Conservation (phyloP, 2,888 invertebrate genomes). For the Cephus sareptanus region DNA sequence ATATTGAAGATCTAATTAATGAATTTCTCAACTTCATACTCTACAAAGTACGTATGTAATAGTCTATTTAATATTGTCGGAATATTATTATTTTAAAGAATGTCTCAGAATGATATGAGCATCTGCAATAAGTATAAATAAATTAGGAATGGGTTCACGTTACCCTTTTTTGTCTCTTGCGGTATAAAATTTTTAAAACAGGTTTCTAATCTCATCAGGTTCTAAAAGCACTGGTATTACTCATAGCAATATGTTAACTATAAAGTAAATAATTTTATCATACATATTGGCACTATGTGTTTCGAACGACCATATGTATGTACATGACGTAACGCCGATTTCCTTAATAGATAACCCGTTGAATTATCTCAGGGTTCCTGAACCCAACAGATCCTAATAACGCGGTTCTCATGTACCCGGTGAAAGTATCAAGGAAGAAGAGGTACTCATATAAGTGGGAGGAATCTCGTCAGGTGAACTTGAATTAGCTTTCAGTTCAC, state of each 20-base stretch:
- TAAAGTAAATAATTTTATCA: background rate
- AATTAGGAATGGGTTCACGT: background rate
- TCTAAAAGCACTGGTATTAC: background rate
- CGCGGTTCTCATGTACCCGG: background rate
- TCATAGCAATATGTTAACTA: background rate
- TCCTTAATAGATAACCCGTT: background rate
- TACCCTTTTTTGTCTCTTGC: background rate
- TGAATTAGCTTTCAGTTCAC: conserved; percentile 40
- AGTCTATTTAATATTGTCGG: background rate
- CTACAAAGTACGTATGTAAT: background rate
- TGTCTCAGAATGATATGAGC: background rate
- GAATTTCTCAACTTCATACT: background rate
- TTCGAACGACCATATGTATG: background rate
- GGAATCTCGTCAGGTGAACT: conserved; percentile 30
- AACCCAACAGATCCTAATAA: conserved; percentile 2
- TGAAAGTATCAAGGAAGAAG: conserved; percentile 16
- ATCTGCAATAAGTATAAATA: background rate
- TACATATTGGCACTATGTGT: background rate
- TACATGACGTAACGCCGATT: background rate
- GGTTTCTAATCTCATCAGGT: background rate
- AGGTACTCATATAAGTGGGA: conserved; percentile 25
- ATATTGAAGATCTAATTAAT: background rate
- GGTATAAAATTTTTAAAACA: background rate
- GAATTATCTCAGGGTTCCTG: background rate
- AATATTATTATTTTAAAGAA: background rate